phyloP scores from a whole-genome alignment of 2,113 vertebrate species.

The Nycticorax nycticorax region DNA sequence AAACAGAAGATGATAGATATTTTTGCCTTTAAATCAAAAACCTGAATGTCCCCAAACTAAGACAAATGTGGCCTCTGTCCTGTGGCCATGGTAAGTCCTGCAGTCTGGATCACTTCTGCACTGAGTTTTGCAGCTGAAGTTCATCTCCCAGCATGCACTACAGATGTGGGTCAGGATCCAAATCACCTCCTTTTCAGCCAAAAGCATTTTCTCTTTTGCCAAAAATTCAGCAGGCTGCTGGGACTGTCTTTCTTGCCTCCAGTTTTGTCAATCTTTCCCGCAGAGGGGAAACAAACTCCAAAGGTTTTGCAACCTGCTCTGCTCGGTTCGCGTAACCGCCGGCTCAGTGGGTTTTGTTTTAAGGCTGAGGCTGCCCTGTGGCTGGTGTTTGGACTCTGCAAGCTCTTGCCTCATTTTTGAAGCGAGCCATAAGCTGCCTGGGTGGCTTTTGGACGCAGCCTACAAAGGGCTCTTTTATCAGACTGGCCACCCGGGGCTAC shows the following conservation, averaged over 20 bases:
- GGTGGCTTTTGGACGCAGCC: not conserved
- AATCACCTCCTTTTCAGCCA: not conserved
- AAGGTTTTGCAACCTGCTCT: not conserved
- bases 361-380: not conserved
- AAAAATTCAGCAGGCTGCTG: not conserved
- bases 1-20: not conserved
- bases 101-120: not conserved
- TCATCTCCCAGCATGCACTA: not conserved
- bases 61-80: not conserved
- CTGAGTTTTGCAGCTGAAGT: not conserved
- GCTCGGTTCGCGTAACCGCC: rapidly evolving
- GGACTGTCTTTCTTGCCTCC: not conserved
- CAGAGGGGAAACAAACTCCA: not conserved
- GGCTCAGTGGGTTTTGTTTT: not conserved
- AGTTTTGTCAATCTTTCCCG: not conserved
- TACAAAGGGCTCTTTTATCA: not conserved
- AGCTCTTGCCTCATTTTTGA: not conserved
- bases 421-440: not conserved
- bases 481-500: not conserved
- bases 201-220: not conserved
- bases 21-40: not conserved
- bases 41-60: not conserved
- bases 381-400: rapidly evolving
- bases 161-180: not conserved
- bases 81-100: not conserved